These are phyloP conservation scores for Saccopteryx leptura DNA, from an alignment of 2,113 vertebrate genomes.

Conservation along the genomic window DNA sequence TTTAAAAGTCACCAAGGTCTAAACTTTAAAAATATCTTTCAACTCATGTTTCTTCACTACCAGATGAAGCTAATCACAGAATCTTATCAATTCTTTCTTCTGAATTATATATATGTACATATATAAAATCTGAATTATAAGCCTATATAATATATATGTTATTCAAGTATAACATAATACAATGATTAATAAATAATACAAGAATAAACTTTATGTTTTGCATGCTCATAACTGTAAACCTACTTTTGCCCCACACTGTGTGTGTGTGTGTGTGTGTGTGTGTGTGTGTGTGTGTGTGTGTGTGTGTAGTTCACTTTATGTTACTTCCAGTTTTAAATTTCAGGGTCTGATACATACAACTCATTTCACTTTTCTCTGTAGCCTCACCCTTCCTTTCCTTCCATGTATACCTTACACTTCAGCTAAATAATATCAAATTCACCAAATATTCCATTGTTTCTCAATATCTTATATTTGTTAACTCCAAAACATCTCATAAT, in stretches of 20 bases:
- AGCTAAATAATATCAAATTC: neutral
- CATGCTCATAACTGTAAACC: no score
- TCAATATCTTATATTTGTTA: neutral
- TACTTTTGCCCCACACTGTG: no score
- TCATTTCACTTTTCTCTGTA: neutral
- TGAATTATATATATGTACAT: neutral
- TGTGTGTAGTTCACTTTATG: no score
- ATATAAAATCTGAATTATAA: neutral
- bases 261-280: no score
- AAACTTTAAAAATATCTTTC: neutral
- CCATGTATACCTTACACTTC: neutral
- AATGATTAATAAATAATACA: no score
- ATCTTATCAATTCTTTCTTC: neutral
- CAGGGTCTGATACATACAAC: neutral
- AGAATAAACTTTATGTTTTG: no score
- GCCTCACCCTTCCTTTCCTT: neutral
- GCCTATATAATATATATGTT: no score
- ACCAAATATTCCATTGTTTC: neutral
- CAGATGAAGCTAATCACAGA: neutral
- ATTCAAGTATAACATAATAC: no score
- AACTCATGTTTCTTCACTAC: neutral
- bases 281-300: no score
- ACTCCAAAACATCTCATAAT: neutral
- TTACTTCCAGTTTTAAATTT: neutral
- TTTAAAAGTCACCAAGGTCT: neutral